Evolutionary conservation across 1,140 invertebrate species (phyloP).

Genomic region (Drosophila guanche): DNA sequence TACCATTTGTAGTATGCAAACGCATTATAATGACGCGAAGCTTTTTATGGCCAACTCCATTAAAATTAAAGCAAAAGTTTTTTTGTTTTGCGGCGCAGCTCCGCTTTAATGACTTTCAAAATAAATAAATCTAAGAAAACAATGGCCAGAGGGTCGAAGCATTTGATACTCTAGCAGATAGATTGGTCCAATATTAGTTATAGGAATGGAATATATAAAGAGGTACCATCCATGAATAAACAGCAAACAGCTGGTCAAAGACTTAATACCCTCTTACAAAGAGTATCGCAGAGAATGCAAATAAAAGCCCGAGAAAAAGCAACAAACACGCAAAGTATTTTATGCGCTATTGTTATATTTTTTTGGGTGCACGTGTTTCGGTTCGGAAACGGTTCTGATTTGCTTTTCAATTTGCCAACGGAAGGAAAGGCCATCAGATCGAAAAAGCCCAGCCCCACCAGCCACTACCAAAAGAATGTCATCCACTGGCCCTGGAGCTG

Average conservation of each 20-base stretch:
- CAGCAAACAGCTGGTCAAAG: constrained; percentile 17
- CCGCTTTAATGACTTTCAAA: constrained; percentile 68
- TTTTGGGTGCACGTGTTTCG: constrained; percentile 49
- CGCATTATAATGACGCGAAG: constrained; percentile 75
- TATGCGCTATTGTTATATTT: constrained; percentile 48
- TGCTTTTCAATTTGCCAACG: constrained; percentile 65
- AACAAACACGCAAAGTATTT: constrained; percentile 41
- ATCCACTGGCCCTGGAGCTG: constrained; percentile 9
- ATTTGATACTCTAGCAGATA: no score
- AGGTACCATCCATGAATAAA: no score
- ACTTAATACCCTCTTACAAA: constrained; percentile 23
- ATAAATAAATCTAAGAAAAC: constrained; percentile 46
- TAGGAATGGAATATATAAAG: no score
- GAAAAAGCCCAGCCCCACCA: constrained; percentile 26
- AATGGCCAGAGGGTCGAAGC: no score
- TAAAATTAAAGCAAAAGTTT: constrained; percentile 81
- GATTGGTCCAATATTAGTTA: no score
- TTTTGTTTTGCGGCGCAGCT: constrained; percentile 39
- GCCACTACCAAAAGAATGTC: constrained; percentile 46
- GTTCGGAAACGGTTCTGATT: constrained; percentile 14
- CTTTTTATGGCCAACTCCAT: constrained; percentile 73
- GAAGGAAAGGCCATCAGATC: constrained; percentile 45
- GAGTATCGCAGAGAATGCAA: constrained; percentile 22
- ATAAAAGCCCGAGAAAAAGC: constrained; percentile 44
- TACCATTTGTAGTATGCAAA: constrained; percentile 75